These are phyloP conservation scores for Sminthurides aquaticus DNA, from an alignment of 2,888 invertebrate species.

Conservation along the genomic window DNA sequence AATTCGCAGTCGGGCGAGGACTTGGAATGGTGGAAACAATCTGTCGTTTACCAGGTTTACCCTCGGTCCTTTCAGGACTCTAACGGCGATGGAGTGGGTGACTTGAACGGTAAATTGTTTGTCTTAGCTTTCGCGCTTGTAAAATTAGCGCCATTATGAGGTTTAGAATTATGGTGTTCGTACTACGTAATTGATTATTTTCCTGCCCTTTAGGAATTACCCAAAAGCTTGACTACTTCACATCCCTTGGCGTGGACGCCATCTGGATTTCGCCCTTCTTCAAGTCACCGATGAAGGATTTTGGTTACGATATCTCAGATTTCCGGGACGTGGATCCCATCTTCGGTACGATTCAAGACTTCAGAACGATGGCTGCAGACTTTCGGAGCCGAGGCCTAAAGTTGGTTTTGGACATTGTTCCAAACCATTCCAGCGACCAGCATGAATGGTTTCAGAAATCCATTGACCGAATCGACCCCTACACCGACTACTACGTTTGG, in stretches of 20 bases:
- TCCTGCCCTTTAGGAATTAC: conserved; percentile 49
- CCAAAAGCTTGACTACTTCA: conserved; percentile 48
- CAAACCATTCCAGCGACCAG: conserved; percentile 61
- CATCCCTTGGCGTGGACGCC: conserved; percentile 62
- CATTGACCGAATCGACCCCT: conserved; percentile 54
- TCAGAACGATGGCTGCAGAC: conserved; percentile 51
- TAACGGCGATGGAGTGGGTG: too few relatives aligned
- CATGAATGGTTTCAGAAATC: conserved; percentile 68
- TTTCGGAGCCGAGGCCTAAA: conserved; percentile 51
- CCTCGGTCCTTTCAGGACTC: too few relatives aligned
- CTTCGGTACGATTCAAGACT: conserved; percentile 68
- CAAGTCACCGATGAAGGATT: conserved; percentile 73
- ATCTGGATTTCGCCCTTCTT: conserved; percentile 82
- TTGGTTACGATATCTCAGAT: conserved; percentile 79
- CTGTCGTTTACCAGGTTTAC: too few relatives aligned
- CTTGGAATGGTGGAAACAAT: too few relatives aligned
- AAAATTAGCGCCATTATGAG: too few relatives aligned
- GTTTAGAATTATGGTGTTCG: too few relatives aligned
- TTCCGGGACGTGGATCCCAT: conserved; percentile 63
- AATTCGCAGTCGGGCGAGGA: too few relatives aligned
- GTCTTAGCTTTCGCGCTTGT: too few relatives aligned
- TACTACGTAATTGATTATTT: too few relatives aligned
- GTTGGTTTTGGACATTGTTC: conserved; percentile 68
- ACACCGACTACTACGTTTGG: conserved; percentile 75
- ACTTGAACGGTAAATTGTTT: too few relatives aligned